A percentile compares a stretch with the other conserved stretches of the same genome.
Conservation (phyloP, 2,888 invertebrate species). For the Philereme transversata region DNA sequence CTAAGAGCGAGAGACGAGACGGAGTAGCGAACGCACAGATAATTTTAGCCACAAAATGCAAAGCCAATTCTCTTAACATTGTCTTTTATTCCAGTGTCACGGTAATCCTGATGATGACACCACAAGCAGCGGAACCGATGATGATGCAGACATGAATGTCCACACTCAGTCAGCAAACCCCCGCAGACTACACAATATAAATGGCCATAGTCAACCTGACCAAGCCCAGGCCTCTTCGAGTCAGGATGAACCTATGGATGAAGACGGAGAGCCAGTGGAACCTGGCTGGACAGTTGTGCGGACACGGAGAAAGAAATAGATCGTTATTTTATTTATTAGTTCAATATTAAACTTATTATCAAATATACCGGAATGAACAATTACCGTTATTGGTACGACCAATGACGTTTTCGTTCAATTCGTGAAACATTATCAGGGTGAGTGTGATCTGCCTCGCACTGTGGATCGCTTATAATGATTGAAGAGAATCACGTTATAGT, state of each 20-base stretch:
- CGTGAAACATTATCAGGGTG: too few species aligned
- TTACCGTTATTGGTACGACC: too few species aligned
- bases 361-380: too few species aligned
- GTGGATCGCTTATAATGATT: too few species aligned
- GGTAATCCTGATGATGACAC: conserved; percentile 78
- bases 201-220: conserved; percentile 1
- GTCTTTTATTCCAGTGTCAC: conserved; percentile 59
- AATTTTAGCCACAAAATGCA: too few species aligned
- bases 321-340: conserved; percentile 11
- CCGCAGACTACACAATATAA: conserved; percentile 27
- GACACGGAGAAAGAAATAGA: conserved; percentile 78
- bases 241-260: conserved; percentile 70
- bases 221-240: conserved; percentile 36
- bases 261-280: conserved; percentile 85
- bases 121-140: conserved; percentile 70
- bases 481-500: too few species aligned
- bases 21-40: too few species aligned
- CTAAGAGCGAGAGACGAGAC: too few species aligned
- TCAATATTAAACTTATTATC: background rate
- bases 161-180: conserved; percentile 39
- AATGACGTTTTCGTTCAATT: too few species aligned
- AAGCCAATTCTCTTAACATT: background rate
- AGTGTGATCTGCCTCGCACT: too few species aligned
- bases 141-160: conserved; percentile 59
- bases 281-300: conserved; percentile 88